Conservation (phyloP, 2,888 invertebrate genomes). For the Cheilosia vernalis region DNA sequence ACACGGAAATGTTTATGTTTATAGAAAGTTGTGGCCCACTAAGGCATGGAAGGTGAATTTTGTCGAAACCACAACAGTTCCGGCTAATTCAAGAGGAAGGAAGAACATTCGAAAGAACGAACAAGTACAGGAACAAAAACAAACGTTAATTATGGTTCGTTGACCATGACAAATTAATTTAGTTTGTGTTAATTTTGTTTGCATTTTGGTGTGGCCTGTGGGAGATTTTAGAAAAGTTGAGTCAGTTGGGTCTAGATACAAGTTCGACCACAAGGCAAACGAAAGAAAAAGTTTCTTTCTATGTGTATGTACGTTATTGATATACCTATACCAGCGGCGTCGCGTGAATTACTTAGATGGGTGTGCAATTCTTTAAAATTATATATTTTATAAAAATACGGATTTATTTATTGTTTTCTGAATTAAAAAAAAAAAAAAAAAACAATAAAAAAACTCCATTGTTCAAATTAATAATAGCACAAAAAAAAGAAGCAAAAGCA, state of each 20-base stretch:
- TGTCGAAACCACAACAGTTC: slow-evolving; percentile 43
- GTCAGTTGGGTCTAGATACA: slow-evolving; percentile 3
- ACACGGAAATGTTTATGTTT: slow-evolving; percentile 57
- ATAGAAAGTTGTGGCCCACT: slow-evolving; percentile 20
- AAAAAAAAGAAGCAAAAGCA: no score
- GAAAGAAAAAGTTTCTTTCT: not conserved
- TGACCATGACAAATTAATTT: slow-evolving; percentile 73
- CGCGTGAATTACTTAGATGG: no score
- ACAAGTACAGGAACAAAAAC: slow-evolving; percentile 61
- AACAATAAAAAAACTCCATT: no score
- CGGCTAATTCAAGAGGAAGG: slow-evolving; percentile 45
- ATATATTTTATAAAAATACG: no score
- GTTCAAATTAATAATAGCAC: no score
- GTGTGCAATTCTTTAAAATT: no score
- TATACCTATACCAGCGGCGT: no score
- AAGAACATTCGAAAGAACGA: slow-evolving; percentile 33
- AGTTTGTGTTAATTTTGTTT: slow-evolving; percentile 69
- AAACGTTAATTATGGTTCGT: slow-evolving; percentile 72
- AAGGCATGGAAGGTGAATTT: slow-evolving; percentile 49
- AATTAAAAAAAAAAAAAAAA: no score
- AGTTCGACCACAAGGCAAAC: not conserved
- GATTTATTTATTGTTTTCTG: no score
- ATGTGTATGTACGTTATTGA: not conserved
- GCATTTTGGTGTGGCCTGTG: slow-evolving; percentile 17
- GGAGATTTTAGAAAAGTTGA: slow-evolving; percentile 36